Evolutionary conservation across 37 sponge, comb jelly and placozoan species (phyloP).

Genomic region (Cliona cf. orientalis): DNA sequence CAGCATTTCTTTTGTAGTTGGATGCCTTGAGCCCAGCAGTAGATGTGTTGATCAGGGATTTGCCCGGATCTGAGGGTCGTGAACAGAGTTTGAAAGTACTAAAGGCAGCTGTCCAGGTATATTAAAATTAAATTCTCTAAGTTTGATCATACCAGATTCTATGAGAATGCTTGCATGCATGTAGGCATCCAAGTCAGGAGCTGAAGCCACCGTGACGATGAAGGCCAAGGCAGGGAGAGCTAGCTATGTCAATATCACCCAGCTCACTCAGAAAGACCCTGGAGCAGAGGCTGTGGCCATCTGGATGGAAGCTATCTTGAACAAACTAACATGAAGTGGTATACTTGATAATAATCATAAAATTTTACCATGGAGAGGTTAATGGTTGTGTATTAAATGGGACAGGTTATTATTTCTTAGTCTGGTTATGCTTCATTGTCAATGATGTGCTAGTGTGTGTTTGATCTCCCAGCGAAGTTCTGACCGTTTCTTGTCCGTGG

Average conservation of each 20-base stretch:
- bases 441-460: slow-evolving; percentile 52
- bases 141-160: not conserved
- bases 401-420: not conserved
- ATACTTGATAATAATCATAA: too few relatives aligned
- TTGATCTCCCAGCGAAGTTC: slow-evolving; percentile 78
- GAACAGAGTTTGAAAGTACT: slow-evolving; percentile 2
- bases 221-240: slow-evolving; percentile 85
- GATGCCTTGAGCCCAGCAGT: slow-evolving; percentile 61
- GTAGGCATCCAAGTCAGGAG: slow-evolving; percentile 72
- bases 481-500: slow-evolving; percentile 72
- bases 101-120: slow-evolving; percentile 18
- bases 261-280: slow-evolving; percentile 78
- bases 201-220: slow-evolving; percentile 65
- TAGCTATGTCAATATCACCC: slow-evolving; percentile 70
- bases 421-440: too few relatives aligned
- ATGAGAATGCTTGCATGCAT: not conserved
- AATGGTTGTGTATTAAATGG: not conserved
- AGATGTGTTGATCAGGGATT: slow-evolving; percentile 13
- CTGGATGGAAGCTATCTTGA: slow-evolving; percentile 62
- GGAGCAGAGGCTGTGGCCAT: slow-evolving; percentile 83
- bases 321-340: not conserved
- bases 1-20: slow-evolving; percentile 12
- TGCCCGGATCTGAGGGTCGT: not conserved
- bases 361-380: not conserved
- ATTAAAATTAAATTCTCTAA: too few relatives aligned